These are phyloP conservation scores for Pygathrix nemaeus DNA, from an alignment of 2,113 vertebrate species.

Conservation along the genomic window DNA sequence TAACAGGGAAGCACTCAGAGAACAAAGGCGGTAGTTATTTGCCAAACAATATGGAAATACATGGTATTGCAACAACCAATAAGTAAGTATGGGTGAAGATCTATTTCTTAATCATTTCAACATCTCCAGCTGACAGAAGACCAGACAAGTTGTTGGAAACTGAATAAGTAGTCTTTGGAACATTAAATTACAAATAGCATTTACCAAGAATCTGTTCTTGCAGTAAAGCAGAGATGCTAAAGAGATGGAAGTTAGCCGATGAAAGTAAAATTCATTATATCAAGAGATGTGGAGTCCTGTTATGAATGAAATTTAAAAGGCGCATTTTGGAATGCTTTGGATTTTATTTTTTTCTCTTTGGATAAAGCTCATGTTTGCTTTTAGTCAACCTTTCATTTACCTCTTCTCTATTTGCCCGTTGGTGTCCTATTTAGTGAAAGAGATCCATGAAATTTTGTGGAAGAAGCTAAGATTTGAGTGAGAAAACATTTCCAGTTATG, in stretches of 20 bases:
- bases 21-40: not conserved
- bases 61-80: not conserved
- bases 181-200: not conserved
- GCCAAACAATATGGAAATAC: not conserved
- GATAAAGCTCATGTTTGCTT: not conserved
- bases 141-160: not conserved
- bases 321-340: not conserved
- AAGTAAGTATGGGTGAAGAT: not conserved
- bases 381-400: not conserved
- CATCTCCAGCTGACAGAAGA: not conserved
- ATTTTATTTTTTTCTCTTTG: not conserved
- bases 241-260: not conserved
- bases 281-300: not conserved
- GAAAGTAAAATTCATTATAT: not conserved
- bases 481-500: not conserved
- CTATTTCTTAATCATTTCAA: not conserved
- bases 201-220: not conserved
- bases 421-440: not conserved
- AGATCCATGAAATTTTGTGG: not conserved
- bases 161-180: not conserved
- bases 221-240: not conserved
- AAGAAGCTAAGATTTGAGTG: slow-evolving; percentile 17
- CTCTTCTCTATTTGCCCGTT: not conserved
- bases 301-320: slow-evolving; percentile 4
- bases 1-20: not conserved